Percentiles rank a stretch among this genome's conserved stretches.
These are phyloP conservation scores for Calidris pygmaea DNA, from an alignment of 2,113 vertebrate species.

Conservation along the genomic window DNA sequence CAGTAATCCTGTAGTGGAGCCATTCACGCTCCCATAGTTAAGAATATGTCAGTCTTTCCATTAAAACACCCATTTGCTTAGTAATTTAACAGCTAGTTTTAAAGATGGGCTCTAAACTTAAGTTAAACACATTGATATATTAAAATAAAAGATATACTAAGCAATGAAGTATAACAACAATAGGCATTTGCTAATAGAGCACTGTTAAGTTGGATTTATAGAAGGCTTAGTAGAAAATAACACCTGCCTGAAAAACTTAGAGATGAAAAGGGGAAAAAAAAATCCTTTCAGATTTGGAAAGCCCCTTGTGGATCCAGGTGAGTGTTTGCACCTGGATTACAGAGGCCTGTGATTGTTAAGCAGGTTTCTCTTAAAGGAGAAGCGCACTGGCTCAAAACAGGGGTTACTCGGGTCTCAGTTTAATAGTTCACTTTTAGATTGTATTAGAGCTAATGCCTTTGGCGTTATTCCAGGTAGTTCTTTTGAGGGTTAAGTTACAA, in stretches of 20 bases:
- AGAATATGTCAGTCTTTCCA: background rate
- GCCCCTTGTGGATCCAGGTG: background rate
- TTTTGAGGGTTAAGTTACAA: background rate
- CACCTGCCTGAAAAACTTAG: background rate
- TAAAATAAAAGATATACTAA: background rate
- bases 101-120: background rate
- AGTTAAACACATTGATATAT: background rate
- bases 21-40: conserved; percentile 3
- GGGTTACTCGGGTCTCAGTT: background rate
- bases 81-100: background rate
- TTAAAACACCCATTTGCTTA: conserved; percentile 2
- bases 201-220: background rate
- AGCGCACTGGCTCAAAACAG: background rate
- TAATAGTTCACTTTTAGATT: background rate
- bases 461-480: background rate
- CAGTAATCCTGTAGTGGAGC: conserved; percentile 24
- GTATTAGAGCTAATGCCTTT: background rate
- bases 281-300: background rate
- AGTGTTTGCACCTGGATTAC: background rate
- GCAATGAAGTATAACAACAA: background rate
- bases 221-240: background rate
- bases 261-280: background rate
- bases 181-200: background rate
- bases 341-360: background rate
- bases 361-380: background rate